Evolutionary conservation across 2,888 invertebrate species (phyloP), one percentile per base, ranked within the genome.

Genomic region (Noctua janthina): DNA sequence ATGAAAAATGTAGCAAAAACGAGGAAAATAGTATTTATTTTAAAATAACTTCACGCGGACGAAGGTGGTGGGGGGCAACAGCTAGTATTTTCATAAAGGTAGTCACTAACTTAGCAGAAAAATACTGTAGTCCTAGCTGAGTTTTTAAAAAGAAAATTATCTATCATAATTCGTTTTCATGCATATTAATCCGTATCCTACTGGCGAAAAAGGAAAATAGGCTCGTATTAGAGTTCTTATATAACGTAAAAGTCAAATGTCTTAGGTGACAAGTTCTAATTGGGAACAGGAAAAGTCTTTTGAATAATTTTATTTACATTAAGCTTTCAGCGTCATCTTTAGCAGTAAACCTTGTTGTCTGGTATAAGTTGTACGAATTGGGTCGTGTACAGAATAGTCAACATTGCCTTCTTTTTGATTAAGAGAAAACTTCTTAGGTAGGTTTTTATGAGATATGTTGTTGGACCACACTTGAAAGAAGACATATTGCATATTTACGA

Each of bases 241-340:
- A 11, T 59, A n/a, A 59, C n/a, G 56, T 59, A n/a, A 56, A n/a
- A 56, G 13, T 76, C 68, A 54, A 68, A 43, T 35, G 15, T 77
- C 17, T n/a, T n/a, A 43, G 3, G n/a, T 59, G 35, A 68, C 43
- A 83, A 46, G 20, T 68, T 68, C 35, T 59, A 59, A 76, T 59
- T 77, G 20, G 13, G 20, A 54, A 78, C 67, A 68, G 17, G 59
- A 59, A 78, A 80, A 68, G n/a, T 20, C 20, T 43, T 17, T 68
- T 62, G 20, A 13, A 35, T 59, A 29, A 43, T 73, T n/a, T 80
- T 17, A 59, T 80, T 29, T 56, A 46, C 39, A 29, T 39, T 35
- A 56, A n/a, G 13, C 35, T 66, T 43, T 43, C 23, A 66, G 15
- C 8, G 10, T 74, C 20, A 49, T 20, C 3, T 1, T 20, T 20